phyloP scores from a whole-genome alignment of 2,888 invertebrate species.

The Erannis defoliaria region DNA sequence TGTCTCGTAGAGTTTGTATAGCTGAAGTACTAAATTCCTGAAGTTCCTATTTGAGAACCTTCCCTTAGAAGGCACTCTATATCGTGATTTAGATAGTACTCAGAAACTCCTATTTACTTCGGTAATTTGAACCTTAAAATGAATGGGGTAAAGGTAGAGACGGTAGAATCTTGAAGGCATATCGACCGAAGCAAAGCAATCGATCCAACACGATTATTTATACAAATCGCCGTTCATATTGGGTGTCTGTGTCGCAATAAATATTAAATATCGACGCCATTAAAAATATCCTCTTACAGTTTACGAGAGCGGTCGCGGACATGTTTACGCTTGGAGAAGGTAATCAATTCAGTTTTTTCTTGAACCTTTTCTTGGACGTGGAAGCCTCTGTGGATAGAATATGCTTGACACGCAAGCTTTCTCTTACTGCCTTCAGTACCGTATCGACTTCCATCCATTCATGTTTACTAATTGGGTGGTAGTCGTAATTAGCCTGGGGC shows the following conservation, averaged over 20 bases:
- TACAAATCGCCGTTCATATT: slow-evolving; percentile 83
- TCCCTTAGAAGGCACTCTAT: slow-evolving; percentile 2
- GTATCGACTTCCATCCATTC: slow-evolving; percentile 7
- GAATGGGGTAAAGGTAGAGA: not conserved
- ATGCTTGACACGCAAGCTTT: slow-evolving; percentile 2
- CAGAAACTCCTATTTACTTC: not conserved
- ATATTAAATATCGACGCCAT: slow-evolving; percentile 85
- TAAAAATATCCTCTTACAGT: slow-evolving; percentile 86
- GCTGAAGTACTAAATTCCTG: not conserved
- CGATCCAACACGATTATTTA: slow-evolving; percentile 63
- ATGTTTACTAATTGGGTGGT: slow-evolving; percentile 16
- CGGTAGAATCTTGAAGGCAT: not conserved
- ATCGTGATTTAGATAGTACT: slow-evolving; percentile 1
- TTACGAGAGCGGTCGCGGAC: slow-evolving; percentile 81
- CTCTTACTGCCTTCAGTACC: not conserved
- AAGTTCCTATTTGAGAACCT: not conserved
- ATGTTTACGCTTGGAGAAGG: slow-evolving; percentile 81
- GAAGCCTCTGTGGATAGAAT: slow-evolving; percentile 20
- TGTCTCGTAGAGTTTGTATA: not conserved
- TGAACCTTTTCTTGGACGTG: slow-evolving; percentile 57
- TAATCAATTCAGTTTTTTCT: slow-evolving; percentile 79
- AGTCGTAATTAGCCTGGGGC: slow-evolving; percentile 5
- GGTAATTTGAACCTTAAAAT: not conserved
- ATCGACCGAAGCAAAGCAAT: slow-evolving; percentile 31
- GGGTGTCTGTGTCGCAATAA: slow-evolving; percentile 84